phyloP scores from a whole-genome alignment of 2,113 vertebrate species.

The Bombycilla garrulus region DNA sequence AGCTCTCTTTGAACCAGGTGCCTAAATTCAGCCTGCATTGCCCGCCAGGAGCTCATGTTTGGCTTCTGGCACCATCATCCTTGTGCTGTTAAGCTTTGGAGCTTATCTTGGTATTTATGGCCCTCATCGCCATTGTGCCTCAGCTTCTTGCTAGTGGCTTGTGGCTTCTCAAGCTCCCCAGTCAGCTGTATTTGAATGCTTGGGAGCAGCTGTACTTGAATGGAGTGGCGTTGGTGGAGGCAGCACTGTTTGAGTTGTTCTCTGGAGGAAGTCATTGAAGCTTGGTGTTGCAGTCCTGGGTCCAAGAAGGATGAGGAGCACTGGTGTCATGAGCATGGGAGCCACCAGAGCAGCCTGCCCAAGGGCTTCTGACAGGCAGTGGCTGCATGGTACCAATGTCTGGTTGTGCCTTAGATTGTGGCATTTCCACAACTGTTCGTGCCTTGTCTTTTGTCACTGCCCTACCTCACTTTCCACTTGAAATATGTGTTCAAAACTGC shows the following conservation, averaged over 20 bases:
- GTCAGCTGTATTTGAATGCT: not conserved
- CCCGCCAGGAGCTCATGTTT: not conserved
- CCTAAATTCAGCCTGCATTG: not conserved
- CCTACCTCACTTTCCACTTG: not conserved
- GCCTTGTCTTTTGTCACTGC: not conserved
- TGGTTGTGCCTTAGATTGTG: not conserved
- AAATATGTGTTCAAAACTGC: not conserved
- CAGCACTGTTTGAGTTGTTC: not conserved
- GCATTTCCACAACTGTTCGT: not conserved
- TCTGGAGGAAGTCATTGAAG: accelerated
- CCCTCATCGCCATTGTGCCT: not conserved
- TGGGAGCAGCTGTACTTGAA: not conserved
- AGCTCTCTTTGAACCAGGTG: not conserved
- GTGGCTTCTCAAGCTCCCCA: not conserved
- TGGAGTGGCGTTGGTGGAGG: accelerated
- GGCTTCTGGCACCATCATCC: not conserved
- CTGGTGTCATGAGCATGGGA: not conserved
- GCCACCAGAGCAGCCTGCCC: not conserved
- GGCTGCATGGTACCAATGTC: not conserved
- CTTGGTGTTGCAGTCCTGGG: not conserved
- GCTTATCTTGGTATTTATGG: not conserved
- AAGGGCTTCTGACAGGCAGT: not conserved
- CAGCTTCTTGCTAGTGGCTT: not conserved
- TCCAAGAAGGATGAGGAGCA: not conserved
- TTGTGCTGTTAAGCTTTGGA: not conserved